phyloP scores from a whole-genome alignment of 2,797 vertebrate species.

The Alosa sapidissima region DNA sequence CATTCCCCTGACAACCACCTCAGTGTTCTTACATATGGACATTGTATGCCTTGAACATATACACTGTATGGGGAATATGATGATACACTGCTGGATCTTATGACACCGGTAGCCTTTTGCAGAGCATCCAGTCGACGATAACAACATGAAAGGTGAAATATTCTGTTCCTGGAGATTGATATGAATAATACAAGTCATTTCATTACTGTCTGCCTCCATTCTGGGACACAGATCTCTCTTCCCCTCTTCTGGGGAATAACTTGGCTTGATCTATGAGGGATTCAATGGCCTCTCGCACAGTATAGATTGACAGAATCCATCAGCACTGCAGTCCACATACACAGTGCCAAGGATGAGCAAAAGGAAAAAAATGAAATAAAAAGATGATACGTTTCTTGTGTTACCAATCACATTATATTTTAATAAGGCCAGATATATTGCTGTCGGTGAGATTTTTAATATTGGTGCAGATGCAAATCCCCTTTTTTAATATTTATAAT shows the following conservation, averaged over 20 bases:
- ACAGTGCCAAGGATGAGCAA: conserved; percentile 25
- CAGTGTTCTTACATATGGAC: conserved; percentile 49
- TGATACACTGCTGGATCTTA: conserved; percentile 45
- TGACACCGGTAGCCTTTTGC: conserved; percentile 45
- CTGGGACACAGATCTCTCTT: conserved; percentile 28
- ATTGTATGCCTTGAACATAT: conserved; percentile 41
- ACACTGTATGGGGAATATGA: conserved; percentile 40
- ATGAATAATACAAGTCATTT: conserved; percentile 65
- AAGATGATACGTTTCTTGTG: conserved; percentile 64
- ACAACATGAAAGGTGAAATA: conserved; percentile 49
- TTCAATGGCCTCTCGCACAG: conserved; percentile 15
- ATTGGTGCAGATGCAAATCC: conserved; percentile 69
- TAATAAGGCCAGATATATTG: conserved; percentile 75
- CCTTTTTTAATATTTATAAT: conserved; percentile 76
- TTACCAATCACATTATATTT: conserved; percentile 74
- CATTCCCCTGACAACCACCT: conserved; percentile 34
- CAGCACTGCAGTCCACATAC: conserved; percentile 31
- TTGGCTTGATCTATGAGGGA: conserved; percentile 35
- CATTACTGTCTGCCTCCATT: conserved; percentile 47
- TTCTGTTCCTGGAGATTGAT: conserved; percentile 48
- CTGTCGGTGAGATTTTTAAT: conserved; percentile 75
- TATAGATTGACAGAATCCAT: conserved; percentile 50
- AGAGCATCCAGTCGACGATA: conserved; percentile 43
- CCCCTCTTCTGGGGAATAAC: conserved; percentile 45
- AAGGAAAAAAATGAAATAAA: neutral